Evolutionary conservation across 1,140 invertebrate species (phyloP).

Genomic region (Mya arenaria): DNA sequence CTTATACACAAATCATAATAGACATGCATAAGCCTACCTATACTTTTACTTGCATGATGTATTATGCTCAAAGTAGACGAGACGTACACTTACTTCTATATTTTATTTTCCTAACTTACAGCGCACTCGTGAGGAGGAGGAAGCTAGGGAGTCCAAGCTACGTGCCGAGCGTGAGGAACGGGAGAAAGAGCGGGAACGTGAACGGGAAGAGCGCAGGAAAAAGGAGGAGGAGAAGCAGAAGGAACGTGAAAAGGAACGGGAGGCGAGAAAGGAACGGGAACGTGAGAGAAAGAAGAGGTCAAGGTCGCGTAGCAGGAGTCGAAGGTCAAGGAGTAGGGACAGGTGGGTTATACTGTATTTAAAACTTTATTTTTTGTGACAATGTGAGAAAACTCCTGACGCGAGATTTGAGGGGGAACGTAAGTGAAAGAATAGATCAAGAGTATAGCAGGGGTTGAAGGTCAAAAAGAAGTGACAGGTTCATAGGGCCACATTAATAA

Average conservation of each 20-base stretch:
- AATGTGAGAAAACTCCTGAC: too few relatives aligned
- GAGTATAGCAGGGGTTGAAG: too few relatives aligned
- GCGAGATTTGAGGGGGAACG: too few relatives aligned
- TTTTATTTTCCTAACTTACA: slow-evolving; percentile 60
- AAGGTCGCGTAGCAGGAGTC: slow-evolving; percentile 56
- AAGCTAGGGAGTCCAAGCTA: slow-evolving; percentile 74
- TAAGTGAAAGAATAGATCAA: too few relatives aligned
- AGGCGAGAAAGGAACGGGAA: slow-evolving; percentile 54
- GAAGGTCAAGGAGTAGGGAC: slow-evolving; percentile 66
- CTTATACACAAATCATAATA: neutral
- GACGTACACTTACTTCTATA: neutral
- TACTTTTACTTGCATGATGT: neutral
- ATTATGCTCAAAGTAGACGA: neutral
- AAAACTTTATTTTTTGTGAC: too few relatives aligned
- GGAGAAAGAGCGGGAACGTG: slow-evolving; percentile 81
- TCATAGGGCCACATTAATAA: too few relatives aligned
- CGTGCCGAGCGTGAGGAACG: slow-evolving; percentile 72
- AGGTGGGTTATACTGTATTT: too few relatives aligned
- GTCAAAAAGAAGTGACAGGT: too few relatives aligned
- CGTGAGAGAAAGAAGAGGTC: slow-evolving; percentile 55
- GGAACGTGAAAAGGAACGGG: slow-evolving; percentile 61
- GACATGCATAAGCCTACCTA: neutral
- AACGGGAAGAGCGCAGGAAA: slow-evolving; percentile 68
- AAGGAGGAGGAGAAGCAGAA: slow-evolving; percentile 61
- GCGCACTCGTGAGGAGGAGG: slow-evolving; percentile 66